Conservation (phyloP, 2,113 vertebrate genomes). For the Cottus gobio region DNA sequence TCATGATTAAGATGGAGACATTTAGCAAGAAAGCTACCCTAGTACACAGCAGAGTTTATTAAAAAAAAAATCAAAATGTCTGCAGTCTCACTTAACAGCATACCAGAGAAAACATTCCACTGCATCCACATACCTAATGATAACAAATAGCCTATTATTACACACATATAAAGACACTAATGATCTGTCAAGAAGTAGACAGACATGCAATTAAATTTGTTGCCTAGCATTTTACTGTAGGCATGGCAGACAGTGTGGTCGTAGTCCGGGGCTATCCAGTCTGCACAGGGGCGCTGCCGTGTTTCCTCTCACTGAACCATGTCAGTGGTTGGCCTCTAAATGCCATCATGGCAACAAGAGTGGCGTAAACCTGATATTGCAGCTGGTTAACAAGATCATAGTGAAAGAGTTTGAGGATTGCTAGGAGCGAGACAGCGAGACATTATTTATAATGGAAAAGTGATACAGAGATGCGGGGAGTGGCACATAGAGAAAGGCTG, state of each 20-base stretch:
- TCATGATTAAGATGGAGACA: not conserved
- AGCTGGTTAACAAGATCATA: conserved; percentile 22
- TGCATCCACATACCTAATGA: conserved; percentile 74
- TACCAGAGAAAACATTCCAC: conserved; percentile 63
- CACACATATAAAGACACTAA: conserved; percentile 73
- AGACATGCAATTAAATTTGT: conserved; percentile 73
- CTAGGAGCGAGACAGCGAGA: not conserved
- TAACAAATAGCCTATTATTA: conserved; percentile 77
- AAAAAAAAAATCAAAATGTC: conserved; percentile 33
- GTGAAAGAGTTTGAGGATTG: conserved; percentile 14
- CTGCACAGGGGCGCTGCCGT: conserved; percentile 55
- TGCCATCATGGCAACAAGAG: conserved; percentile 37
- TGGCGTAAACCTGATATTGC: conserved; percentile 18
- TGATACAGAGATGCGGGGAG: not conserved
- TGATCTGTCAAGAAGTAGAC: conserved; percentile 72
- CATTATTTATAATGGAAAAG: conserved; percentile 1
- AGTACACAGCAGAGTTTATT: conserved; percentile 12
- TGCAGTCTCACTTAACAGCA: conserved; percentile 62
- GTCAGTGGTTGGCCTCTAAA: conserved; percentile 61
- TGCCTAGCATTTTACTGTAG: conserved; percentile 71
- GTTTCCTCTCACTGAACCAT: conserved; percentile 68
- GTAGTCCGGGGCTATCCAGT: conserved; percentile 38
- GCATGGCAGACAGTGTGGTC: conserved; percentile 66
- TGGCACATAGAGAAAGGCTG: too few species aligned
- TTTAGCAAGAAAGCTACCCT: not conserved